These are phyloP conservation scores for Pollenia griseotomentosa DNA, from an alignment of 2,888 invertebrate genomes.

Conservation along the genomic window DNA sequence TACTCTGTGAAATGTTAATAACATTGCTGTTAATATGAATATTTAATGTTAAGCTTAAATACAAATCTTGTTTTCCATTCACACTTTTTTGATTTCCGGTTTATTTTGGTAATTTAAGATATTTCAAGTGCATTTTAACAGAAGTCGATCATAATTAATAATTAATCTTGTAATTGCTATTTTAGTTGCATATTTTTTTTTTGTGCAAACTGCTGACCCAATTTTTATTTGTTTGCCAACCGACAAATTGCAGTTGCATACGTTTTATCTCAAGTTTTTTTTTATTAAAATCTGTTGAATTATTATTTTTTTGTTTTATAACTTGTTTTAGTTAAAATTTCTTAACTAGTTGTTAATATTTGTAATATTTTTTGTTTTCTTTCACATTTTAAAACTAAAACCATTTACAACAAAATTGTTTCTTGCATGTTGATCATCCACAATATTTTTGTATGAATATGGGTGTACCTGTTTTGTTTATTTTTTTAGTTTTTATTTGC, in stretches of 20 bases:
- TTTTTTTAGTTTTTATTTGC: slow-evolving; percentile 18
- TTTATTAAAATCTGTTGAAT: slow-evolving; percentile 21
- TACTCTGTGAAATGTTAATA: not conserved
- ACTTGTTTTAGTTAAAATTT: slow-evolving; percentile 35
- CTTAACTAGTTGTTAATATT: slow-evolving; percentile 42
- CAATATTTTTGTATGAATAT: not conserved
- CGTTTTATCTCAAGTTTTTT: slow-evolving; percentile 1
- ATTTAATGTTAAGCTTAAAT: not conserved
- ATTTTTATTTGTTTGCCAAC: slow-evolving; percentile 14
- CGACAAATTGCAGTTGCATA: slow-evolving; percentile 14
- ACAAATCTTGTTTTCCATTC: not conserved
- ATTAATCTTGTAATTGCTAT: not conserved
- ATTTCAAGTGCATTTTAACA: slow-evolving; percentile 71
- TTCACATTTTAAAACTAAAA: slow-evolving; percentile 37
- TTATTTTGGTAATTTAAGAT: not conserved
- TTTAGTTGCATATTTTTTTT: not conserved
- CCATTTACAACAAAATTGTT: slow-evolving; percentile 10
- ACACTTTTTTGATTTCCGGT: slow-evolving; percentile 32
- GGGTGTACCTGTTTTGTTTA: not conserved
- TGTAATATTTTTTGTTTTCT: slow-evolving; percentile 27
- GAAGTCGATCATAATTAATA: not conserved
- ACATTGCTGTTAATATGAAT: not conserved
- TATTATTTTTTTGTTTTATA: slow-evolving; percentile 43
- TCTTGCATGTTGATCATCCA: slow-evolving; percentile 18
- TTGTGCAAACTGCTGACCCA: slow-evolving; percentile 33